Conservation (phyloP, 1,140 invertebrate genomes). For the Xylocopa sonorina region DNA sequence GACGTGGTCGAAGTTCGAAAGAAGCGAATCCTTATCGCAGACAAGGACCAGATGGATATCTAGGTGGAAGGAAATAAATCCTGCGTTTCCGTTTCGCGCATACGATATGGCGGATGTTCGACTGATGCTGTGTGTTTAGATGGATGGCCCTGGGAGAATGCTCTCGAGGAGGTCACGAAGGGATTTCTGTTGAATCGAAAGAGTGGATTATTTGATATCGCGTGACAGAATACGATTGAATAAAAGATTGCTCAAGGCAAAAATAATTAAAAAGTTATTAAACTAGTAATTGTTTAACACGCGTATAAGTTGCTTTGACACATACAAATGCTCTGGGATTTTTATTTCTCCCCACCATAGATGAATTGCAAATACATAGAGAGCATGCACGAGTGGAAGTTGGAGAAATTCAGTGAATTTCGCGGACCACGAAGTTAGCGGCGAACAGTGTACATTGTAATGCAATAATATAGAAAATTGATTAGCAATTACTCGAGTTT, state of each 20-base stretch:
- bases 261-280: too few relatives aligned
- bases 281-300: too few relatives aligned
- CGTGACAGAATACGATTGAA: background rate
- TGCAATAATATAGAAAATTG: constrained; percentile 38
- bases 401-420: background rate
- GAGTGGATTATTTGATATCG: background rate
- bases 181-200: background rate
- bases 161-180: too few relatives aligned
- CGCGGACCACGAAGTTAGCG: background rate
- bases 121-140: constrained; percentile 1
- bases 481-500: constrained; percentile 39
- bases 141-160: constrained; percentile 15
- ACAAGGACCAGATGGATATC: constrained; percentile 18
- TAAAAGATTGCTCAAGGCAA: background rate
- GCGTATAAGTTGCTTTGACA: too few relatives aligned
- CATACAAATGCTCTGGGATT: too few relatives aligned
- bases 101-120: constrained; percentile 34
- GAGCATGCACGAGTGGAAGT: background rate
- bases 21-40: constrained; percentile 56
- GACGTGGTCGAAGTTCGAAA: background rate
- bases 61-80: constrained; percentile 38
- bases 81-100: constrained; percentile 37
- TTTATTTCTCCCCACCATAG: too few relatives aligned
- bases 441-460: constrained; percentile 10
- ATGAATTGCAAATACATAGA: too few relatives aligned